Evolutionary conservation across 2,113 vertebrate species (phyloP), one percentile per base, ranked within the genome.

Genomic region (Colaptes auratus): DNA sequence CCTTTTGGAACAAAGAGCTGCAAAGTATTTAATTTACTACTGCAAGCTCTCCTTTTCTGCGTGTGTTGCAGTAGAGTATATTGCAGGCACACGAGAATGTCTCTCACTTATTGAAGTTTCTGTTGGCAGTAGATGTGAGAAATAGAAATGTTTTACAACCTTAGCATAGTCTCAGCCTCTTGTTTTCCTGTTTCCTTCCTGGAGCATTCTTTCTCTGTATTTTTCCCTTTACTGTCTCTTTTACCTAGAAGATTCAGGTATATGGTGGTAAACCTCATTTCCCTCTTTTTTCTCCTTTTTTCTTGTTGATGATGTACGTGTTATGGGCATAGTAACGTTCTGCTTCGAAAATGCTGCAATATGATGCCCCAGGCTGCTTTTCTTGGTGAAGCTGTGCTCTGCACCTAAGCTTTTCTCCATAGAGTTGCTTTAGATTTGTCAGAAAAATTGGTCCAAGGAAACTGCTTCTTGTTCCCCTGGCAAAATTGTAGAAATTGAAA

Each of bases 241-340:
- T 98, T 98, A 92, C 96, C 96, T 98, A 97, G 97, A 98, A 98
- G 97, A 97, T 89, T 96, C 98, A 98, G 97, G 97, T 98, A 98
- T 97, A 98, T 15, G 25, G 90, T 96, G 96, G 95, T 96, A 95
- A 93, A 93, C 59, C 78, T 93, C 63, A 21, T 87, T 87, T 73
- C 27, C 28, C 36, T 12, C 11, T 10, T 78, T 78, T 71, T 91
- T 17, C 9, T 33, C 10, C 8, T 72, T 75, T 80, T 82, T 61
- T 30, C 61, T 90, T 87, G 92, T 91, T 85, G 82, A 79, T 94
- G 10, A 90, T 46, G 90, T 81, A 52, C 88, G 70, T 95, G 94
- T 89, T 82, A 85, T 4, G 1, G 55, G 30, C 72, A 95, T 88
- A 96, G 86, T 93, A 93, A 92, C 55, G 28, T 90, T 96, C 89